A percentile compares a stretch with the other conserved stretches of the same genome.
Evolutionary conservation across 2,888 invertebrate genomes (phyloP).

Genomic region (Xanthia togata): DNA sequence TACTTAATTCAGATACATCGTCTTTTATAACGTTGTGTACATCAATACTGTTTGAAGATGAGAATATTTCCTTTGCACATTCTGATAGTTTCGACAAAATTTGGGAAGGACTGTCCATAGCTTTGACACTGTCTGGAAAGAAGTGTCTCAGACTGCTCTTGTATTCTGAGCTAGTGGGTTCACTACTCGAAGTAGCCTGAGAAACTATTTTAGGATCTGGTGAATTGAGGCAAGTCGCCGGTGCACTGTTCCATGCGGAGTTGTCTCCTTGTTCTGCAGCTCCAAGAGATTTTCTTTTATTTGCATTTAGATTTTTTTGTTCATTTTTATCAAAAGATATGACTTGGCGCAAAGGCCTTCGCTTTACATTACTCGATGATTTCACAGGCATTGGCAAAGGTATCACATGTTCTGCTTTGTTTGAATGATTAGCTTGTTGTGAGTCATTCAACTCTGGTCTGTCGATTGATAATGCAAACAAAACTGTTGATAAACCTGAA

Average conservation of each 20-base stretch:
- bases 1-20: slow-evolving; percentile 84
- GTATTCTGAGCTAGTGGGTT: slow-evolving; percentile 86
- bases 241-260: slow-evolving; percentile 89
- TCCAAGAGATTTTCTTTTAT: slow-evolving; percentile 70
- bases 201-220: slow-evolving; percentile 84
- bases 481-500: slow-evolving; percentile 95
- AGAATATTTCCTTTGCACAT: slow-evolving; percentile 89
- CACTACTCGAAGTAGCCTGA: slow-evolving; percentile 82
- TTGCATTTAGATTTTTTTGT: slow-evolving; percentile 67
- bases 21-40: slow-evolving; percentile 82
- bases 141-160: slow-evolving; percentile 84
- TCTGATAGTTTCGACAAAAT: slow-evolving; percentile 86
- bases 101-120: slow-evolving; percentile 87
- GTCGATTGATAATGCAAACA: slow-evolving; percentile 98
- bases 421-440: slow-evolving; percentile 85
- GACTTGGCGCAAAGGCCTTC: slow-evolving; percentile 86
- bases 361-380: slow-evolving; percentile 81
- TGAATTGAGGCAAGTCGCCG: slow-evolving; percentile 91
- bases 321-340: slow-evolving; percentile 88
- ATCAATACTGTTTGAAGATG: slow-evolving; percentile 86
- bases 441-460: slow-evolving; percentile 94
- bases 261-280: slow-evolving; percentile 70
- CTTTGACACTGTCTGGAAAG: slow-evolving; percentile 87
- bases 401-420: slow-evolving; percentile 93
- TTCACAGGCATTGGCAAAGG: slow-evolving; percentile 92